These are phyloP conservation scores for Arenaria interpres DNA, from an alignment of 2,113 vertebrate species.

Conservation along the genomic window DNA sequence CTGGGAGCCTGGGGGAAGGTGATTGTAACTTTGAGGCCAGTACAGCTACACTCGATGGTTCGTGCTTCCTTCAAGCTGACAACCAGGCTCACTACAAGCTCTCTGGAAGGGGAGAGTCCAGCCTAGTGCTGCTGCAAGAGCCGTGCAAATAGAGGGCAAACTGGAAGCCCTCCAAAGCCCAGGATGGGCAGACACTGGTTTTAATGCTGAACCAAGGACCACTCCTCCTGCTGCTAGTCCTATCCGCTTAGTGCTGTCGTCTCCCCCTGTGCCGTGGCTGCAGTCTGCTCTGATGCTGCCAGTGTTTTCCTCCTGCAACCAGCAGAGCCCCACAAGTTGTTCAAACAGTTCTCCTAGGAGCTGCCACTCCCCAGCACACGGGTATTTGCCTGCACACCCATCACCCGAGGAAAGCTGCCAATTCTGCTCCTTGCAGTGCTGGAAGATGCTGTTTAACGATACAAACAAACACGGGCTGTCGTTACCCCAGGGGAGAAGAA, in stretches of 20 bases:
- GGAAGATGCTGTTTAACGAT: background rate
- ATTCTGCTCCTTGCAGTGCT: background rate
- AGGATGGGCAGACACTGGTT: background rate
- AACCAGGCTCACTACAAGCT: background rate
- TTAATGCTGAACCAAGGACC: background rate
- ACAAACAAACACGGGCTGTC: rapidly evolving
- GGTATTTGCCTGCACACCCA: background rate
- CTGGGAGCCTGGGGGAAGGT: background rate
- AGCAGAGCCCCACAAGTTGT: background rate
- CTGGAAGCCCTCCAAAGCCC: background rate
- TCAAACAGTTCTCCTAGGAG: background rate
- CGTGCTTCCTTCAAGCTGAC: background rate
- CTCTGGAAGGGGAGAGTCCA: background rate
- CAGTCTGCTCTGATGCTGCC: rapidly evolving
- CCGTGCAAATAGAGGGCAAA: background rate
- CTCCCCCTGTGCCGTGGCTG: background rate
- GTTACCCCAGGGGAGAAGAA: background rate
- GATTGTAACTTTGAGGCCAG: background rate
- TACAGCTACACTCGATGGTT: background rate
- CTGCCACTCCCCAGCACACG: background rate
- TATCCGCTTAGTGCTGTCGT: background rate
- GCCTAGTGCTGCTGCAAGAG: background rate
- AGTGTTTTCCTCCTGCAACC: background rate
- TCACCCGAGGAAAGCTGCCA: background rate
- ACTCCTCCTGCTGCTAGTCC: background rate